Conservation (phyloP, 35 echinoderm and acorn worm species). For the Hemicentrotus pulcherrimus region DNA sequence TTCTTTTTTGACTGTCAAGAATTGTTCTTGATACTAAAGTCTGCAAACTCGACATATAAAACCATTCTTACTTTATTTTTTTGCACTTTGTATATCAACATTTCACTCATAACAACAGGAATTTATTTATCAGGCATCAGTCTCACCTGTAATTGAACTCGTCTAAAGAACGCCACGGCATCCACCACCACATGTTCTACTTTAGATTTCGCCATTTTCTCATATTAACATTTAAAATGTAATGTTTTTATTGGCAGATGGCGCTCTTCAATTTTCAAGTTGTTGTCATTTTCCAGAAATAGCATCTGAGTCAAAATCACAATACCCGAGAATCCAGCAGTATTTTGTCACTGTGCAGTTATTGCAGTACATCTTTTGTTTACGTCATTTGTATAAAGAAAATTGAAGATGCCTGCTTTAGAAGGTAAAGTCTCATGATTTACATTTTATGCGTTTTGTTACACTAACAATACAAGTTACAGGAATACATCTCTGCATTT, state of each 20-base stretch:
- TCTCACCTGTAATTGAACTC: slow-evolving; percentile 81
- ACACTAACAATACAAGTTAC: too few relatives aligned
- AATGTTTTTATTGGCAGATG: background rate
- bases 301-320: background rate
- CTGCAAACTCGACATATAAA: too few relatives aligned
- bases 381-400: background rate
- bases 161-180: slow-evolving; percentile 79
- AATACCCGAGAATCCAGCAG: background rate
- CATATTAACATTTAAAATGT: background rate
- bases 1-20: background rate
- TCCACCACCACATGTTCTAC: slow-evolving; percentile 76
- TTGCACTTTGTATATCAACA: too few relatives aligned
- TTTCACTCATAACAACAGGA: too few relatives aligned
- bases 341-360: background rate
- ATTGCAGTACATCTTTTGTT: background rate
- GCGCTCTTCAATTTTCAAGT: background rate
- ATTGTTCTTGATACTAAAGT: too few relatives aligned
- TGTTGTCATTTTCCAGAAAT: slow-evolving; percentile 6
- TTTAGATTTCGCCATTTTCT: slow-evolving; percentile 51
- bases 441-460: too few relatives aligned
- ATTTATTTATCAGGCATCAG: too few relatives aligned
- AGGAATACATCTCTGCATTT: background rate
- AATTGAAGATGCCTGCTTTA: background rate
- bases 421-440: background rate
- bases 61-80: too few relatives aligned